Percentiles rank a stretch among this genome's conserved stretches.
phyloP scores from a whole-genome alignment of 2,113 vertebrate genomes.

The Microcebus griseorufus region DNA sequence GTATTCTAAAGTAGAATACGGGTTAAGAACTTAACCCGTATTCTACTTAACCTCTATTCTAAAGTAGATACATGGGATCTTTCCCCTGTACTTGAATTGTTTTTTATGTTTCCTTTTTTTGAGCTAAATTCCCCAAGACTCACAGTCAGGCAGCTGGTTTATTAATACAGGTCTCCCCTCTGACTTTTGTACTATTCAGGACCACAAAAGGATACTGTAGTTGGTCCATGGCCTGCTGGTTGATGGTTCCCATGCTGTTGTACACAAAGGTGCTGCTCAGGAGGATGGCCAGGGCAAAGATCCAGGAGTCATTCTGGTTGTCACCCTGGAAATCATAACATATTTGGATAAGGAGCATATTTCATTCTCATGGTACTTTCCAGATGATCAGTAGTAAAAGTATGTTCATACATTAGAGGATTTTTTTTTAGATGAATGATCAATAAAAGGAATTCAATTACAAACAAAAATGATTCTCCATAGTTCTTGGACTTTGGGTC shows the following conservation, averaged over 20 bases:
- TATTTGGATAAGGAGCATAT: background rate
- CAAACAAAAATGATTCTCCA: background rate
- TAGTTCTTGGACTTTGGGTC: background rate
- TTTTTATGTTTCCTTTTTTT: background rate
- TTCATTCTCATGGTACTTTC: background rate
- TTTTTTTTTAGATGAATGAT: background rate
- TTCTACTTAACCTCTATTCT: background rate
- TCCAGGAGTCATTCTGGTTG: constrained; percentile 77
- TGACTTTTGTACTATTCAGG: background rate
- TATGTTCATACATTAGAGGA: background rate
- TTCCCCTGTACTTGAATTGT: background rate
- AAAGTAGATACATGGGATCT: background rate
- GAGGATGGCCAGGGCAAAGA: constrained; percentile 78
- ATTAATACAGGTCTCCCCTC: background rate
- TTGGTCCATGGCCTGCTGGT: constrained; percentile 76
- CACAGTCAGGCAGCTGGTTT: background rate
- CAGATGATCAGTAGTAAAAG: background rate
- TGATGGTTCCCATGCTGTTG: constrained; percentile 79
- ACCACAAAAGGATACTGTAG: constrained; percentile 78
- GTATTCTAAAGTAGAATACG: background rate
- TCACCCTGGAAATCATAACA: constrained; percentile 67
- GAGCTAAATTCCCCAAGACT: background rate
- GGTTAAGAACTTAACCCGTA: too few relatives aligned
- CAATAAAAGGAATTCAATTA: background rate
- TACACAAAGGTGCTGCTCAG: constrained; percentile 82